phyloP scores from a whole-genome alignment of 2,888 invertebrate species.

The Drosophila kanekoi region DNA sequence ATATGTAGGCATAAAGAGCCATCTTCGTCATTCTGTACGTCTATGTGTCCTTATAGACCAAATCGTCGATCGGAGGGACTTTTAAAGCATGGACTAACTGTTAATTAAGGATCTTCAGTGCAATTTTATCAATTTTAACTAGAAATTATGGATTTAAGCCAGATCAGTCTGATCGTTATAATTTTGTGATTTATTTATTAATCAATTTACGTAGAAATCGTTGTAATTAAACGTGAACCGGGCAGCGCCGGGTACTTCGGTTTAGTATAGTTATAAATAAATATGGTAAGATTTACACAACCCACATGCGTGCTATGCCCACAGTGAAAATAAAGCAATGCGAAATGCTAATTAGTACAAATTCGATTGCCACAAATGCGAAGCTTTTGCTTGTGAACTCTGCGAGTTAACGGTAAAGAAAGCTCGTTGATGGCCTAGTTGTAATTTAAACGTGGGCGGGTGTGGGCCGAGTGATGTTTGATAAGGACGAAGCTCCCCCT shows the following conservation, averaged over 20 bases:
- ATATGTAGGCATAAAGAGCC: too few species aligned
- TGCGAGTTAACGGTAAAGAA: constrained; percentile 56
- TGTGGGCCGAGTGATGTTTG: constrained; percentile 45
- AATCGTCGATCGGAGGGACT: too few species aligned
- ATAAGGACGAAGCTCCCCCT: constrained; percentile 33
- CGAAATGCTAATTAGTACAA: constrained; percentile 72
- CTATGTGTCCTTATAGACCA: too few species aligned
- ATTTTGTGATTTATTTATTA: too few species aligned
- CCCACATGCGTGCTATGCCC: constrained; percentile 14
- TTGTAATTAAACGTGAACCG: too few species aligned
- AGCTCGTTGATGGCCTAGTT: constrained; percentile 33
- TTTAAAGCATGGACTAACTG: too few species aligned
- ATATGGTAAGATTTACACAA: constrained; percentile 1
- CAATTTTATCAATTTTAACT: too few species aligned
- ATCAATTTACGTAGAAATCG: too few species aligned
- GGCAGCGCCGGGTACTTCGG: background rate
- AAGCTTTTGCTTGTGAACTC: constrained; percentile 27
- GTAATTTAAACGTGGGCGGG: background rate
- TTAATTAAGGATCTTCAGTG: too few species aligned
- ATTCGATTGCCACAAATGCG: constrained; percentile 56
- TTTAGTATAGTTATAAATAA: background rate
- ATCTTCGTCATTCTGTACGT: too few species aligned
- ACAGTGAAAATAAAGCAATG: constrained; percentile 31
- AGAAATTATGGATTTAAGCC: too few species aligned
- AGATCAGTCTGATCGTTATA: too few species aligned